phyloP scores from a whole-genome alignment of 2,888 invertebrate genomes.

The Lithophane semibrunnea region DNA sequence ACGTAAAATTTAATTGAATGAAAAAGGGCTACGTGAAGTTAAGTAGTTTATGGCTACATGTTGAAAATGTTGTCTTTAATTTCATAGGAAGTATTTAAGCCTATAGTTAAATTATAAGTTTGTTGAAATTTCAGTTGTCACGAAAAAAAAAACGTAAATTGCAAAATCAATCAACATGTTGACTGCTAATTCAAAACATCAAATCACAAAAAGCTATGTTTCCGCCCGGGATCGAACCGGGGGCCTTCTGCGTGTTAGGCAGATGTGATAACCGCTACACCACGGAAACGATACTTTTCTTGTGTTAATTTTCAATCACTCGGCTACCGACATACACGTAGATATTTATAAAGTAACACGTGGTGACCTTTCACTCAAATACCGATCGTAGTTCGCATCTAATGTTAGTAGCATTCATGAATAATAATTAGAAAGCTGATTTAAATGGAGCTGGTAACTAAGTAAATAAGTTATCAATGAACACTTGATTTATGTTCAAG shows the following conservation, averaged over 20 bases:
- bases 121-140: too few species aligned
- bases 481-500: neutral
- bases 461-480: neutral
- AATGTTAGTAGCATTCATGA: neutral
- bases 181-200: neutral
- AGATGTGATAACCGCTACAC: conserved; percentile 98
- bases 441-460: neutral
- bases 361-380: conserved; percentile 50
- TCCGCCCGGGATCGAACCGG: conserved; percentile 97
- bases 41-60: too few species aligned
- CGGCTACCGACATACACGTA: neutral
- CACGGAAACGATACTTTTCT: conserved; percentile 81
- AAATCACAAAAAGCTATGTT: conserved; percentile 88
- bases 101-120: too few species aligned
- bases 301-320: conserved; percentile 5
- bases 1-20: neutral
- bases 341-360: conserved; percentile 31
- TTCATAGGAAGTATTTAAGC: neutral
- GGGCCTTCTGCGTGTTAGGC: conserved; percentile 98
- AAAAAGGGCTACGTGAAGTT: neutral
- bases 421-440: neutral
- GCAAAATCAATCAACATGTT: neutral
- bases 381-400: neutral
- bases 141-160: neutral
- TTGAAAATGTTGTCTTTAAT: neutral